phyloP scores from a whole-genome alignment of 2,113 vertebrate species.

The cattle (Bos taurus) region ARS-UCD2.0 NC_037336.1:56866501-56867000 shows the following conservation, averaged over 20 bases:
- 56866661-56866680: background rate
- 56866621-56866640: background rate
- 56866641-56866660: background rate
- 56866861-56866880: background rate
- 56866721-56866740: background rate
- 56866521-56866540: background rate
- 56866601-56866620: background rate
- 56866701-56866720: background rate
- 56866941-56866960: background rate
- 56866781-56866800: background rate
- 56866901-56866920: background rate
- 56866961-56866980: background rate
- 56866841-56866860: background rate
- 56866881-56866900: background rate
- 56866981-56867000: background rate
- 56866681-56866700: background rate
- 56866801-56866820: background rate
- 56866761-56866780: background rate
- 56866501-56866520: background rate
- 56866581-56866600: background rate
- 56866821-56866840: background rate
- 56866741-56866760: background rate
- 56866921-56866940: background rate
- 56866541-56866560: background rate
- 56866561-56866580: background rate